Evolutionary conservation across 2,797 vertebrate species (phyloP), one percentile per base, ranked within the genome.

Genomic region (Carduelis carduelis): DNA sequence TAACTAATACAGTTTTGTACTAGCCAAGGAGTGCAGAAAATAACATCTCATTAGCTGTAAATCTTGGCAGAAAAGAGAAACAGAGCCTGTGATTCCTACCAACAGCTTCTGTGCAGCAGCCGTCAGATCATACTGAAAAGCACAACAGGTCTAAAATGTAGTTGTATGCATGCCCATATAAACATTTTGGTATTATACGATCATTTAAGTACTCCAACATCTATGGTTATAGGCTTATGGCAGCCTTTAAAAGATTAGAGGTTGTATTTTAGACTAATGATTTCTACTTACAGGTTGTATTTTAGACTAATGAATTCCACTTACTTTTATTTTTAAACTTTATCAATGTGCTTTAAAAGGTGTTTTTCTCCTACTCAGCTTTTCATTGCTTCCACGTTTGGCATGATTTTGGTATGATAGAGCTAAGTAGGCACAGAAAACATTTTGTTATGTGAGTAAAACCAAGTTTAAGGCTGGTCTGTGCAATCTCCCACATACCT

Each of bases 61-160:
- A 84, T 93, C 80, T 90, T 96, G 93, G 85, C 60, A 89, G 77
- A 80, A 94, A 83, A 83, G 30, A 35, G 66, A 93, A 96, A 84
- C 20, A 70, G 78, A 89, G 53, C 56, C 55, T 68, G 64, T 70
- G 85, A 93, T 77, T 63, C 74, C 56, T 80, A 93, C 90, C 14
- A 83, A 83, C 70, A 88, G 85, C 80, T 96, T 93, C 94, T 93
- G 87, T 91, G 70, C 80, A 91, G 72, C 43, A 93, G 64, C n/a
- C 68, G 76, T 92, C 90, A 93, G 87, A 79, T 90, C 79, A 84
- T 28, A 32, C 49, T 71, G 93, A 83, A 94, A 91, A 90, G 63
- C 60, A 90, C 66, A 92, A 95, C 55, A 82, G 74, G 85, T 60
- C 83, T 87, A 84, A 87, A 91, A 88, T 89, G 21, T 18, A 66